Conservation (phyloP, 2,797 vertebrate species). For the Tenualosa thibaudeaui region DNA sequence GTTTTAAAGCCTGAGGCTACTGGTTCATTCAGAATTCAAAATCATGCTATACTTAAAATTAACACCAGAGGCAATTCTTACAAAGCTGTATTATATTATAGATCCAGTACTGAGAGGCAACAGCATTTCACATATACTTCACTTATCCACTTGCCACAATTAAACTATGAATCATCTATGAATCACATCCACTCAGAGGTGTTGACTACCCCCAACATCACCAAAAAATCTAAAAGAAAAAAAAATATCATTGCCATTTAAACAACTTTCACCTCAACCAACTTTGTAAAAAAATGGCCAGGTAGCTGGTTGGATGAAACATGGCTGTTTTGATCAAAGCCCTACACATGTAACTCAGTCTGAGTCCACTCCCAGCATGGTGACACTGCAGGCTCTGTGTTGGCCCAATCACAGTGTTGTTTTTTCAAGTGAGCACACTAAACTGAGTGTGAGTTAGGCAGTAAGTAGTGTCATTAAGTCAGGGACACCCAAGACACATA, state of each 20-base stretch:
- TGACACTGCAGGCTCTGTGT: conserved; percentile 72
- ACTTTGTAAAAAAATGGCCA: conserved; percentile 37
- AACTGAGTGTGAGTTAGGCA: conserved; percentile 70
- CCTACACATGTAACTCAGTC: conserved; percentile 49
- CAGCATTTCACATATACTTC: too few relatives aligned
- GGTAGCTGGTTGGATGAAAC: conserved; percentile 48
- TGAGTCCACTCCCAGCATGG: conserved; percentile 44
- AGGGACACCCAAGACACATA: conserved; percentile 65
- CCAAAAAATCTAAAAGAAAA: background rate
- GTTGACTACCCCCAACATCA: background rate
- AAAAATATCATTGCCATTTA: background rate
- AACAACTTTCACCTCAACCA: background rate
- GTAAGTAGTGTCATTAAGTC: conserved; percentile 77
- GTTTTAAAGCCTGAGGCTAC: too few relatives aligned
- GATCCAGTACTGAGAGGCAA: too few relatives aligned
- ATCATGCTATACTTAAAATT: too few relatives aligned
- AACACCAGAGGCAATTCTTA: too few relatives aligned
- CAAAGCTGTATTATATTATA: background rate
- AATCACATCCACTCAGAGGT: background rate
- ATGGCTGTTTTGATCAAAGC: conserved; percentile 56
- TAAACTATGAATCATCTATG: too few relatives aligned
- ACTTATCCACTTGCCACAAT: too few relatives aligned
- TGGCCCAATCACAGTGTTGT: conserved; percentile 61
- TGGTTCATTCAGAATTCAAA: too few relatives aligned
- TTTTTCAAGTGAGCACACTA: conserved; percentile 65